Percentiles rank a stretch among this genome's conserved stretches.
phyloP scores from a whole-genome alignment of 2,797 vertebrate species.

The Peromyscus melanophrys region DNA sequence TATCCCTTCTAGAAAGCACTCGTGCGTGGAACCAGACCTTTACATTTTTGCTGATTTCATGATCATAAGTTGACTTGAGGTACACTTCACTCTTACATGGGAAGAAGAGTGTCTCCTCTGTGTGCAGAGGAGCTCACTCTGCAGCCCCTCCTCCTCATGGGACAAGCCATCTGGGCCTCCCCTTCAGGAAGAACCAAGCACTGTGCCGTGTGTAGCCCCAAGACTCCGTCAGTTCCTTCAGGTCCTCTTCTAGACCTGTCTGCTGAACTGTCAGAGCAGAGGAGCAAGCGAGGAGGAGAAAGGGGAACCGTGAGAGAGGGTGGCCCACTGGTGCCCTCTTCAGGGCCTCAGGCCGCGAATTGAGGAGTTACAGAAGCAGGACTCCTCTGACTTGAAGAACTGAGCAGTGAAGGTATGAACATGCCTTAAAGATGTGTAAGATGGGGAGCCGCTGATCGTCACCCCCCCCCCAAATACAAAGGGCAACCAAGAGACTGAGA shows the following conservation, averaged over 20 bases:
- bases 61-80: not conserved
- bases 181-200: not conserved
- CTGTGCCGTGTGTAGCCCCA: not conserved
- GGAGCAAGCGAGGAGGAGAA: not conserved
- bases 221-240: not conserved
- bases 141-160: not conserved
- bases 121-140: not conserved
- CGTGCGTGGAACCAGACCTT: not conserved
- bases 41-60: not conserved
- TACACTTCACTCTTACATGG: not conserved
- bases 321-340: not conserved
- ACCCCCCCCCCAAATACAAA: not conserved
- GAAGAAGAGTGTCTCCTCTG: not conserved
- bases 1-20: constrained; percentile 31
- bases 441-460: not conserved
- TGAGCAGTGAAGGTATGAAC: not conserved
- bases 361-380: not conserved
- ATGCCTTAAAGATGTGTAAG: not conserved
- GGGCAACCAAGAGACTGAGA: not conserved
- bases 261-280: not conserved
- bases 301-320: not conserved
- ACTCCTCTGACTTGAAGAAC: not conserved
- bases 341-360: not conserved
- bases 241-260: not conserved
- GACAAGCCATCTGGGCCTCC: not conserved